Evolutionary conservation across 2,113 vertebrate genomes (phyloP).

Genomic region (Aegithalos caudatus): DNA sequence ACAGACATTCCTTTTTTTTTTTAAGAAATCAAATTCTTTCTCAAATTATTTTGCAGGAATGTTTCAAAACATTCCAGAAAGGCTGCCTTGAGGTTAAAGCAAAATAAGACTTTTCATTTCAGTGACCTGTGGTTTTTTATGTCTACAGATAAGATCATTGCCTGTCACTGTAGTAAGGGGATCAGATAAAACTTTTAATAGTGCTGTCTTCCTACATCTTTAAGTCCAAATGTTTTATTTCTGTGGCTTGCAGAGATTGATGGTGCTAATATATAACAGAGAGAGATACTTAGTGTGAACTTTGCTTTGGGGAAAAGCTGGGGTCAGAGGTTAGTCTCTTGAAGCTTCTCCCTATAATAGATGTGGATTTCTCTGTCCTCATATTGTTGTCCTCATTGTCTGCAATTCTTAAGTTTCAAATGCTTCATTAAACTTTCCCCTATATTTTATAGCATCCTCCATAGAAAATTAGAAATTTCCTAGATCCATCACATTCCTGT

Average conservation of each 20-base stretch:
- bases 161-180: not conserved
- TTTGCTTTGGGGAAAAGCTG: not conserved
- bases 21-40: not conserved
- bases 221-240: not conserved
- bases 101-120: not conserved
- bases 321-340: not conserved
- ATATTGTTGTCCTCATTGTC: not conserved
- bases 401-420: not conserved
- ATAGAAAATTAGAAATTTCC: not conserved
- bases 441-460: not conserved
- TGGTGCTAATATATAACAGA: not conserved
- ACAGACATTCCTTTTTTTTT: not conserved
- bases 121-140: not conserved
- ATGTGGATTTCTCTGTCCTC: not conserved
- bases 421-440: not conserved
- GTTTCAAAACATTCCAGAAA: not conserved
- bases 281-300: not conserved
- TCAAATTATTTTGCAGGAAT: not conserved
- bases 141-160: not conserved
- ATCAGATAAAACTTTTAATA: not conserved
- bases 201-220: not conserved
- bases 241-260: not conserved
- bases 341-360: not conserved
- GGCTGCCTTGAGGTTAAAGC: not conserved
- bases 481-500: too few species aligned